Evolutionary conservation across 2,888 invertebrate genomes (phyloP).

Genomic region (Hipparchia semele): DNA sequence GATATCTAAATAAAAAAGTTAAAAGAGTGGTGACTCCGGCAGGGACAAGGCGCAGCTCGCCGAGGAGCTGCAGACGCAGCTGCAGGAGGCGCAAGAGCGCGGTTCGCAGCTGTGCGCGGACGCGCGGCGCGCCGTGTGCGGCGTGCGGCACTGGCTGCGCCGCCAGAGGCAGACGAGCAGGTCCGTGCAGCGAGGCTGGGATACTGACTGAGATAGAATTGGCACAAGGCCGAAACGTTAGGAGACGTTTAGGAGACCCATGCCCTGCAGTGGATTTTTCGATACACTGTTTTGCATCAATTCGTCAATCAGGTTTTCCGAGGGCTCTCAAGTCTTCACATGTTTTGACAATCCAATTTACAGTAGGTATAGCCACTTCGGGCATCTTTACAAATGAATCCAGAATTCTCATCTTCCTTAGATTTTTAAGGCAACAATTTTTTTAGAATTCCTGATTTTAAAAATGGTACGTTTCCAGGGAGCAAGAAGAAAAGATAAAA

Average conservation of each 20-base stretch:
- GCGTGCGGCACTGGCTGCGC: constrained; percentile 51
- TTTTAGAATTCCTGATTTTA: no score
- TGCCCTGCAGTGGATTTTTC: no score
- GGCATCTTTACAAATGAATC: no score
- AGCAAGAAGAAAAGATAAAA: constrained; percentile 57
- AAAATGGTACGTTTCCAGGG: constrained; percentile 46
- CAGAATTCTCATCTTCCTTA: no score
- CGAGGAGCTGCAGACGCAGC: constrained; percentile 50
- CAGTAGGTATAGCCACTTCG: no score
- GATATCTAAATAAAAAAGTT: no score
- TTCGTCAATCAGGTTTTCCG: no score
- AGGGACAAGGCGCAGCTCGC: constrained; percentile 51
- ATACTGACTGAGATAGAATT: neutral
- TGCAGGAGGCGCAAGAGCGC: constrained; percentile 59
- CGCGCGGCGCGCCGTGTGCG: constrained; percentile 54
- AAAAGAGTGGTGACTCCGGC: neutral
- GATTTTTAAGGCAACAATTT: no score
- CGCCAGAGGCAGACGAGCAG: constrained; percentile 43
- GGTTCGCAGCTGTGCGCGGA: constrained; percentile 63
- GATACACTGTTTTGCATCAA: neutral
- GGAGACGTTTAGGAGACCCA: no score
- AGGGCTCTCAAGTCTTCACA: no score
- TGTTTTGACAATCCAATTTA: no score
- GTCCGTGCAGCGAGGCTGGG: constrained; percentile 33
- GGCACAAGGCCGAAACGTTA: no score